Evolutionary conservation across 2,113 vertebrate genomes (phyloP), one percentile per base, ranked within the genome.

Genomic region (Xyrauchen texanus): DNA sequence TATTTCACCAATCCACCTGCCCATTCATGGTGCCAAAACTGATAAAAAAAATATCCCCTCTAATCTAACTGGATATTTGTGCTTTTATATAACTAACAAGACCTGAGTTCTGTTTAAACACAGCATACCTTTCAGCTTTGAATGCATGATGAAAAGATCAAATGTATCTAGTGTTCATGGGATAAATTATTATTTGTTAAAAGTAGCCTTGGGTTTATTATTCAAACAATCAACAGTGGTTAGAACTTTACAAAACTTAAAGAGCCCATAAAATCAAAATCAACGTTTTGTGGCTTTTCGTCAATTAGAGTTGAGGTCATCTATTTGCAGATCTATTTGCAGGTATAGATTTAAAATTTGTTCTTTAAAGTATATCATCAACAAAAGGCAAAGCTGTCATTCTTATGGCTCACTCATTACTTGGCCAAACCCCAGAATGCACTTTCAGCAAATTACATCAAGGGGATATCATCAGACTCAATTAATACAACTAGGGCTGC

Each of bases 1-100:
- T 58, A 60, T 74, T 76, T 76, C 16, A 76, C 16, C 66, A 76
- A 62, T 68, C 55, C 71, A 72, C 74, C 71, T 70, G 78, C 74
- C 75, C 64, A 65, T 11, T 61, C 57, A 9, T 4, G 6, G 13
- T 61, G 75, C 55, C 77, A 70, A 49, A 58, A 76, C 15, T 55
- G 45, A 76, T 72, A 69, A 53, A 76, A 71, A 77, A 76, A 71
- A 77, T 63, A 66, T 76, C 45, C 5, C 0, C 21, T 15, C 2
- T 64, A 65, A 76, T 76, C 61, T 64, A 55, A 65, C 73, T 53
- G 49, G 34, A 76, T 49, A 53, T 76, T 65, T 44, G 12, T 52
- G 60, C 21, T 21, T 63, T 76, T 55, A 42, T 76, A 12, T 42
- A 64, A 76, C 46, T 44, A 12, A 76, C 47, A 52, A 13, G 58